These are phyloP conservation scores for Drosophila prosaltans DNA, from an alignment of 1,140 invertebrate species.

Conservation along the genomic window DNA sequence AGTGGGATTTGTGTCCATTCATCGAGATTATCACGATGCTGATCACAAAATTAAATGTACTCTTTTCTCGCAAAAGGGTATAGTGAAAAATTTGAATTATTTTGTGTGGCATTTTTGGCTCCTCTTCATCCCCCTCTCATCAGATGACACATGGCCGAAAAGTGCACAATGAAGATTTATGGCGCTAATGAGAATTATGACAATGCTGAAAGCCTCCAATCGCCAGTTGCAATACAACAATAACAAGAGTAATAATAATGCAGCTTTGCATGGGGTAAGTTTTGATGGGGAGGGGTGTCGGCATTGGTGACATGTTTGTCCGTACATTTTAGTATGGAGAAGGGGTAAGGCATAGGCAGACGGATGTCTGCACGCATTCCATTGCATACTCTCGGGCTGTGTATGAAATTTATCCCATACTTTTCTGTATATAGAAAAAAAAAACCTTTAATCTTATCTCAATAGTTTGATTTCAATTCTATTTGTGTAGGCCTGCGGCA, in stretches of 20 bases:
- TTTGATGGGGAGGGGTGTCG: too few species aligned
- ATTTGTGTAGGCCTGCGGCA: slow-evolving; percentile 16
- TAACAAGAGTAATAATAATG: slow-evolving; percentile 10
- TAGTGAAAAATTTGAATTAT: slow-evolving; percentile 10
- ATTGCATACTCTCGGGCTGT: slow-evolving; percentile 61
- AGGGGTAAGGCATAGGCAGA: too few species aligned
- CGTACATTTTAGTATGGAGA: neutral
- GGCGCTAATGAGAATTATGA: slow-evolving; percentile 8
- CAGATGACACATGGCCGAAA: slow-evolving; percentile 12
- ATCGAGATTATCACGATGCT: neutral
- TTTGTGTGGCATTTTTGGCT: slow-evolving; percentile 7
- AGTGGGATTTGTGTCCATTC: neutral
- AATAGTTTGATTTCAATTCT: slow-evolving; percentile 16
- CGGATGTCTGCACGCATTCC: neutral
- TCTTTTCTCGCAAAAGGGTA: neutral
- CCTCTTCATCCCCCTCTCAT: neutral
- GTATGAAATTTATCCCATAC: slow-evolving; percentile 15
- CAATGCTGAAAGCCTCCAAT: slow-evolving; percentile 5
- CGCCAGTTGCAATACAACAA: slow-evolving; percentile 16
- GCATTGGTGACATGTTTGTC: too few species aligned
- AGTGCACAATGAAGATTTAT: slow-evolving; percentile 34
- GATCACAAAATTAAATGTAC: neutral
- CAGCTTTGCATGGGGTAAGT: neutral
- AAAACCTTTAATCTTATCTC: slow-evolving; percentile 63
- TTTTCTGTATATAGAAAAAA: neutral